Base-by-base conservation (phyloP, 2,113 vertebrate species). In the Dicentrarchus labrax region DNA sequence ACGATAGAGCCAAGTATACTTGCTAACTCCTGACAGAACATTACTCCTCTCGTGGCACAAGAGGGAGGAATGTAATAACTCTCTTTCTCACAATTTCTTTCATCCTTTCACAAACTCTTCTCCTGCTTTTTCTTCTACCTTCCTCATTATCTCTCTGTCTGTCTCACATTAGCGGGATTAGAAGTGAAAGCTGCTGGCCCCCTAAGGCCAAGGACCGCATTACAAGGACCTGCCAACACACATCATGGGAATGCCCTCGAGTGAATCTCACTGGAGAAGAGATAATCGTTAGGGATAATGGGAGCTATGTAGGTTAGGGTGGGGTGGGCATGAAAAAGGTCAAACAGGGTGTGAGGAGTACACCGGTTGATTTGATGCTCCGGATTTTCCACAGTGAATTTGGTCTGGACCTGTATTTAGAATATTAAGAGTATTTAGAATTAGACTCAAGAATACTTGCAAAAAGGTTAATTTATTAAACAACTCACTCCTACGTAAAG, bases 11-110 rank as follows among this genome's bases (percentile, higher is more conserved):
- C 22, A 54, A n/a, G 19, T 38, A 17, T 17, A 57, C 53, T 54
- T 12, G 57, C 45, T 39, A 57, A 61, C 21, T 56, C 41, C 57
- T 76, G 56, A 57, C 30, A 30, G 59, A 74, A 75, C 65, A 82
- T 64, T n/a, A 73, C 69, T 68, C 11, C 69, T 21, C 88, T 75
- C 65, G 43, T 36, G 83, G 79, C 80, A 75, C 45, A 76, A 87
- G 66, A 92, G 75, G 62, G 54, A 72, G 73, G 78, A 81, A 91
- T 89, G 72, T 48, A 86, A 91, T 88, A 83, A 83, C 12, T 53
- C 53, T 21, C 9, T 45, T 12, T 30, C 61, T 21, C 21, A 19
- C 45, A 16, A 56, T 61, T 61, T 57, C 39, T 54, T 76, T 77
- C n/a, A 51, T 57, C 17, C 39, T 72, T 72, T 81, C 0, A 69